Percentiles rank a stretch among this genome's conserved stretches.
These are phyloP conservation scores for Emberiza fucata DNA, from an alignment of 2,113 vertebrate species.

Conservation along the genomic window DNA sequence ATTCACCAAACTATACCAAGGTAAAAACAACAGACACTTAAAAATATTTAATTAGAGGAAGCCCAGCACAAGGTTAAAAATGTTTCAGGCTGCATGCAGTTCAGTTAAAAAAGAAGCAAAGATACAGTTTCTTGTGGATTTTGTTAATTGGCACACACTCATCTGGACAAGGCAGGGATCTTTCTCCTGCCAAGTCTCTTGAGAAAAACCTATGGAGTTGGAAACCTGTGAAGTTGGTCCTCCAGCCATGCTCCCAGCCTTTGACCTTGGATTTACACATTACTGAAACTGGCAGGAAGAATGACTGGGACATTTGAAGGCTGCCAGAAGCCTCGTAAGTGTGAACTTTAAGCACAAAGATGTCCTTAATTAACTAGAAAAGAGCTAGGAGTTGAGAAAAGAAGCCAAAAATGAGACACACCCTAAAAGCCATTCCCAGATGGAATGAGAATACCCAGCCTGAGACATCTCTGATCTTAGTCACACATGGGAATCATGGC, in stretches of 20 bases:
- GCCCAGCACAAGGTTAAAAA: neutral
- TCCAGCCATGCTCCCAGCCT: neutral
- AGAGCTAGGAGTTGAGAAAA: conserved; percentile 14
- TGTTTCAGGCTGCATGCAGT: neutral
- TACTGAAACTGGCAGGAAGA: neutral
- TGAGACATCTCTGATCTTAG: conserved; percentile 46
- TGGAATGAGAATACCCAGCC: conserved; percentile 31
- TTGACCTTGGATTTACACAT: neutral
- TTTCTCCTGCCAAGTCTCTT: neutral
- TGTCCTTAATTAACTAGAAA: conserved; percentile 48
- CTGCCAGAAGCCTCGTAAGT: neutral
- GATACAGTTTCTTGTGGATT: neutral
- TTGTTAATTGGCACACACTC: neutral
- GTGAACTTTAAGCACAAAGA: conserved; percentile 25
- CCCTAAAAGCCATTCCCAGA: conserved; percentile 51
- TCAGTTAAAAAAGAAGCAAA: neutral
- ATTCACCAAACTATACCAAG: neutral
- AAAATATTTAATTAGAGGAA: neutral
- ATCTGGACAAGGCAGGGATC: neutral
- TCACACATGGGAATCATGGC: conserved; percentile 22
- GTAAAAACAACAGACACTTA: neutral
- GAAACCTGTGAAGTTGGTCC: neutral
- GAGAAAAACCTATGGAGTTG: neutral
- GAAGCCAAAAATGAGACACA: conserved; percentile 41
- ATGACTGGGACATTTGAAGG: neutral